phyloP scores from a whole-genome alignment of 1,140 invertebrate species.

The Orchestia grillus region DNA sequence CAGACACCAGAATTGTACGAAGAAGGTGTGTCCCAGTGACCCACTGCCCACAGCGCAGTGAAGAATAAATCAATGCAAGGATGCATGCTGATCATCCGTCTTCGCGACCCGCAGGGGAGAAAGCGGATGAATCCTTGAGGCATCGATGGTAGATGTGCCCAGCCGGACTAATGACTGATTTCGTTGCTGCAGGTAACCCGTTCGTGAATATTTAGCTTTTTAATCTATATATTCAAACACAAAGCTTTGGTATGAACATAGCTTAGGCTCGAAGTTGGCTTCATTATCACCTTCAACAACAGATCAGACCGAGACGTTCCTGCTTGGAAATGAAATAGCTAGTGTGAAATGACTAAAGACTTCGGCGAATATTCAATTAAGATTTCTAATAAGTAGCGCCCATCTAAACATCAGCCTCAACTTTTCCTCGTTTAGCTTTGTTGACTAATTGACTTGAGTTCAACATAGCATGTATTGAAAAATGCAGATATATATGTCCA shows the following conservation, averaged over 20 bases:
- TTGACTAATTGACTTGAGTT: not conserved
- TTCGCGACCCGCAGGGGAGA: not conserved
- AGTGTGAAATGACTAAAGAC: not conserved
- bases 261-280: not conserved
- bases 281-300: not conserved
- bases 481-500: not conserved
- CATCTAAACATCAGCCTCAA: not conserved
- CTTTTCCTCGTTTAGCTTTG: not conserved
- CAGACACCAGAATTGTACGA: not conserved
- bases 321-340: not conserved
- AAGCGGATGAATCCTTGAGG: not conserved
- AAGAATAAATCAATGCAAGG: not conserved
- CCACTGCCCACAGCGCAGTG: not conserved
- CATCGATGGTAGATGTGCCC: not conserved
- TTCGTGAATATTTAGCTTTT: not conserved
- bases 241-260: not conserved
- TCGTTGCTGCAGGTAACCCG: not conserved
- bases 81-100: not conserved
- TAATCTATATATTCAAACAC: not conserved
- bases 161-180: not conserved
- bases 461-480: not conserved
- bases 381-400: not conserved
- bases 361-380: not conserved
- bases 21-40: not conserved
- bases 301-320: not conserved